Conservation (phyloP, 2,797 vertebrate species). For the Ceryle rudis region DNA sequence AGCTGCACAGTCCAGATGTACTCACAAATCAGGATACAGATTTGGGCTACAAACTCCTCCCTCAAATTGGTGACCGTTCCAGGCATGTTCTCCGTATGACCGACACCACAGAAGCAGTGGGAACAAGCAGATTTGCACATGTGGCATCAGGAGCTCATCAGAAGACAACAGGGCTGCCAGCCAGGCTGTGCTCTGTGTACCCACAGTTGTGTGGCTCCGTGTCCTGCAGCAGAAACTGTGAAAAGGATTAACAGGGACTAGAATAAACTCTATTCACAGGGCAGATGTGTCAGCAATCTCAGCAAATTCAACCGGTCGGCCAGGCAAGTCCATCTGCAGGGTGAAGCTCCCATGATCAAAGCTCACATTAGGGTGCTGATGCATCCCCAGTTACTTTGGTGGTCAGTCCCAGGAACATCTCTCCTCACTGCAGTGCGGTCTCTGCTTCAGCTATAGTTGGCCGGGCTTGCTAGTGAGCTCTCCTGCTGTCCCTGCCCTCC, state of each 20-base stretch:
- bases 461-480: not conserved
- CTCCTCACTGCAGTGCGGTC: not conserved
- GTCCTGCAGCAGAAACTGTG: not conserved
- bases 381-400: not conserved
- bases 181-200: not conserved
- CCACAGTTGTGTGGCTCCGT: not conserved
- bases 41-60: not conserved
- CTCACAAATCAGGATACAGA: not conserved
- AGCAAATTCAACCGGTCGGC: not conserved
- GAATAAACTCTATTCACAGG: not conserved
- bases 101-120: not conserved
- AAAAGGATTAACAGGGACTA: not conserved
- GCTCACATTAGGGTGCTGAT: rapidly evolving
- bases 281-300: not conserved
- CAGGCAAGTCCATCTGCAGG: not conserved
- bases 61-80: too few species aligned
- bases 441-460: not conserved
- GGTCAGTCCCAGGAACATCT: not conserved
- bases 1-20: not conserved
- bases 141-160: not conserved
- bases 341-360: not conserved
- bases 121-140: not conserved
- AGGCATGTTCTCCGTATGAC: not conserved
- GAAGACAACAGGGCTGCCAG: not conserved
- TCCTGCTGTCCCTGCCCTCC: not conserved